Conservation (phyloP, 1,140 invertebrate genomes). For the Diploscapter pachys region DNA sequence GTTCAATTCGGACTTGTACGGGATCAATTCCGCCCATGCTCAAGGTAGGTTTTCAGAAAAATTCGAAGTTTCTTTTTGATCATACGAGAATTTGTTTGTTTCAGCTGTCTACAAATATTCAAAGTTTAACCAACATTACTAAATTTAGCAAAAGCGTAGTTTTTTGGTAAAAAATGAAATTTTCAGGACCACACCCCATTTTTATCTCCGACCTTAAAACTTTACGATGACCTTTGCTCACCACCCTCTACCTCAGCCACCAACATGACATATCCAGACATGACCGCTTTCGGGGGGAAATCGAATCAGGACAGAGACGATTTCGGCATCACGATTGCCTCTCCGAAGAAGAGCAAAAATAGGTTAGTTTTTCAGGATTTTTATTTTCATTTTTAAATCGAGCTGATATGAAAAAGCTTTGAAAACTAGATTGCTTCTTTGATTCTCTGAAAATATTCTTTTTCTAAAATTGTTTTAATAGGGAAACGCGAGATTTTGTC, state of each 20-base stretch:
- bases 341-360: constrained; percentile 15
- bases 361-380: constrained; percentile 13
- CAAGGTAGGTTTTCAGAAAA: constrained; percentile 8
- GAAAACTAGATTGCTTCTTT: neutral
- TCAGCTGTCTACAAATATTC: no score
- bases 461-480: neutral
- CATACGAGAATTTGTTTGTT: no score
- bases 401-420: neutral
- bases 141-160: no score
- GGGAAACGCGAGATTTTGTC: neutral
- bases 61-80: neutral
- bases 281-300: constrained; percentile 17
- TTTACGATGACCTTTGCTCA: constrained; percentile 35
- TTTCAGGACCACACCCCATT: constrained; percentile 32
- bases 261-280: neutral
- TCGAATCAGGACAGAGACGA: constrained; percentile 24
- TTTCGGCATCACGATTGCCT: constrained; percentile 30
- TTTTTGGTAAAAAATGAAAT: constrained; percentile 1
- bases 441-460: neutral
- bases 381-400: neutral
- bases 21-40: constrained; percentile 15
- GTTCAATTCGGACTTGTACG: neutral
- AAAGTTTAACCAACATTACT: no score
- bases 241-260: constrained; percentile 23
- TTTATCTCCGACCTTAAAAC: constrained; percentile 20